Base-by-base conservation (phyloP, 1,140 invertebrate genomes). In the Procambarus clarkii region DNA sequence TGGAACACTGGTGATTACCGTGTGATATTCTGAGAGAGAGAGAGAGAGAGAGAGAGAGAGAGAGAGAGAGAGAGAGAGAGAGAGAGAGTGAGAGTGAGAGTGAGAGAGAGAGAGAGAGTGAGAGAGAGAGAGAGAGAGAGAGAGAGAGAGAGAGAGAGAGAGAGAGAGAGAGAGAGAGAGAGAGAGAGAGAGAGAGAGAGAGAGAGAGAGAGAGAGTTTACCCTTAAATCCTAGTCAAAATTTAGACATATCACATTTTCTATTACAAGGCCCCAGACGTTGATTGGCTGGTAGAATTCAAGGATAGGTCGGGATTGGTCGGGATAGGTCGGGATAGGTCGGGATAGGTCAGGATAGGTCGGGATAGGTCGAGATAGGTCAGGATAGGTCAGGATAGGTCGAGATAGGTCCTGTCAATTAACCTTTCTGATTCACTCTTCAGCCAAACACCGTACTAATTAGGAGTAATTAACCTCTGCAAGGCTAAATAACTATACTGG, bases 131-230 rank as follows among this genome's bases (percentile, higher is more conserved):
- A 69, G 64, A 69, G 64, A 69, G 64, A 69, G 64, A 69, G 64
- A 69, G 64, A 69, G 64, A 69, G 64, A 69, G 64, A 69, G 64
- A 69, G 64, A 69, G 64, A 69, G 64, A 69, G 64, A 69, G 64
- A 69, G 64, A 69, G 64, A 69, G 64, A 69, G 64, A 69, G 64
- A 69, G 64, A 69, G 64, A 69, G 64, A 69, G 64, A 69, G 64
- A 69, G 64, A 69, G 64, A 69, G 64, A 69, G 64, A 69, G 64
- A 69, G 64, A 69, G n/a, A n/a, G n/a, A n/a, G n/a, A n/a, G n/a
- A n/a, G n/a, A n/a, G n/a, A n/a, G n/a, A n/a, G n/a, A n/a, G n/a
- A n/a, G n/a, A n/a, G n/a, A n/a, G n/a, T n/a, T n/a, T n/a, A n/a
- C n/a, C n/a, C n/a, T n/a, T n/a, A 21, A 11, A 69, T 11, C 64